Conservation (phyloP, 1,140 invertebrate genomes). For the Acromyrmex charruanus region DNA sequence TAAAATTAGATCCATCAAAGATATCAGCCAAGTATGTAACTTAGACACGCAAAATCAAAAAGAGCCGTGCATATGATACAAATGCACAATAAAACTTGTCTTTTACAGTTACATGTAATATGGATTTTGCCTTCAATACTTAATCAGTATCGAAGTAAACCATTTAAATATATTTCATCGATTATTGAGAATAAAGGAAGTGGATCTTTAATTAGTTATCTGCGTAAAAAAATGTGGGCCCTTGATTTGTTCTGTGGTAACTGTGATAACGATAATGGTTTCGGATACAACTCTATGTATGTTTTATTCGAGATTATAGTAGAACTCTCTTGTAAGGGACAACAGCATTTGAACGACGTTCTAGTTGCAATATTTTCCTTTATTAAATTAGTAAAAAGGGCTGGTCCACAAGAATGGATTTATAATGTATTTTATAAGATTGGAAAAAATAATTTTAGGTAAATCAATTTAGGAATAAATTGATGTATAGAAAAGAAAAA, state of each 20-base stretch:
- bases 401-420: constrained; percentile 89
- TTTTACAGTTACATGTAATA: too few species aligned
- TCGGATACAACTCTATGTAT: constrained; percentile 91
- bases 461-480: background rate
- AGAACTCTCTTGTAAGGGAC: constrained; percentile 93
- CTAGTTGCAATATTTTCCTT: constrained; percentile 91
- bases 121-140: constrained; percentile 87
- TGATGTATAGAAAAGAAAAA: background rate
- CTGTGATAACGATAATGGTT: constrained; percentile 89
- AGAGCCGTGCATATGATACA: too few species aligned
- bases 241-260: constrained; percentile 92
- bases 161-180: constrained; percentile 93
- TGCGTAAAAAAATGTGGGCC: constrained; percentile 95
- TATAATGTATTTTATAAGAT: constrained; percentile 91
- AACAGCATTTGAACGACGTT: constrained; percentile 90
- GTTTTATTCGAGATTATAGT: constrained; percentile 92
- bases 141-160: constrained; percentile 92
- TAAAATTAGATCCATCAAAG: too few species aligned
- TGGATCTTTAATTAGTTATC: constrained; percentile 94
- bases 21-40: too few species aligned
- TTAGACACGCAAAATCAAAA: too few species aligned
- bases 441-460: constrained; percentile 89
- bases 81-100: too few species aligned
- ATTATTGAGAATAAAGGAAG: constrained; percentile 95
- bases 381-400: constrained; percentile 89